Conservation (phyloP, 1,140 invertebrate species). For the Mactra quadrangularis region DNA sequence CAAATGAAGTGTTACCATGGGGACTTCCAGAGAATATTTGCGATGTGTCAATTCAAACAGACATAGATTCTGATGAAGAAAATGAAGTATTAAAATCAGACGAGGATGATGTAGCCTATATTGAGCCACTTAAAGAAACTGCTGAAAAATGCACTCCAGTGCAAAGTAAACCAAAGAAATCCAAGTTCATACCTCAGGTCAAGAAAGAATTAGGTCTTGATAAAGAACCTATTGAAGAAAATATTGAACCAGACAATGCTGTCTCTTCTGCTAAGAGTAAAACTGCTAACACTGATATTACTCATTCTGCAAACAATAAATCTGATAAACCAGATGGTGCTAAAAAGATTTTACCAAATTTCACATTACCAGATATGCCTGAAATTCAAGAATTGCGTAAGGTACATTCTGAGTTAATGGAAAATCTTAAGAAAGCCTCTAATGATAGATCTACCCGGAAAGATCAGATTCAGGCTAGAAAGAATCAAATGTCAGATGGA, state of each 20-base stretch:
- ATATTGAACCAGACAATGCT: not conserved
- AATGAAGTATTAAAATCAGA: not conserved
- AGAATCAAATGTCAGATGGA: not conserved
- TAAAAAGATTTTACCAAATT: conserved; percentile 28
- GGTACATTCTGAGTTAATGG: conserved; percentile 56
- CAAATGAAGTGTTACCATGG: conserved; percentile 35
- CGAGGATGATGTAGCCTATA: not conserved
- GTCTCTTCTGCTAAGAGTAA: not conserved
- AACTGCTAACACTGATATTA: not conserved
- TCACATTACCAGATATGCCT: conserved; percentile 42
- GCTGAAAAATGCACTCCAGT: not conserved
- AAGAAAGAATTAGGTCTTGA: conserved; percentile 26
- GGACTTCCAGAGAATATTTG: not conserved
- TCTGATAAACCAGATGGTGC: not conserved
- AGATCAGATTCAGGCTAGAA: conserved; percentile 44
- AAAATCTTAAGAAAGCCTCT: conserved; percentile 55
- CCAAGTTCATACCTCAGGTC: not conserved
- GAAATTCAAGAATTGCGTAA: conserved; percentile 56
- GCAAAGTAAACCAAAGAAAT: not conserved
- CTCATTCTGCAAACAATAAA: not conserved
- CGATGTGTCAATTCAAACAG: conserved; percentile 59
- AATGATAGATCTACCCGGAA: conserved; percentile 52
- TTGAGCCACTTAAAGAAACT: no score
- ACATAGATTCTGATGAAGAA: conserved; percentile 26
- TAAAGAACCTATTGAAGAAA: conserved; percentile 33